phyloP scores from a whole-genome alignment of 2,113 vertebrate species.

The Phodopus roborovskii region DNA sequence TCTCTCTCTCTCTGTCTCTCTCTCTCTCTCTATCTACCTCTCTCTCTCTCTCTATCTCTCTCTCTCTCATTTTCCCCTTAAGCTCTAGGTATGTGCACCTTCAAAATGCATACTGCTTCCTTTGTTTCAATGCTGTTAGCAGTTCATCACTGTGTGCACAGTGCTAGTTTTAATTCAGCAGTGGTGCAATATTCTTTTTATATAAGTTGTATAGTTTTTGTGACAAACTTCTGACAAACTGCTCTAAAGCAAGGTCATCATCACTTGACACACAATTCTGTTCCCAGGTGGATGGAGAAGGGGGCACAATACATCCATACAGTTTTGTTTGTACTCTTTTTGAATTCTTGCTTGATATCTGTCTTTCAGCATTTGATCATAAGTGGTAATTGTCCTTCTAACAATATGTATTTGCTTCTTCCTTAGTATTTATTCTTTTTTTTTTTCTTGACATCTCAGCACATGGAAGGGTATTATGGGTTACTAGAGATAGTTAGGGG shows the following conservation, averaged over 20 bases:
- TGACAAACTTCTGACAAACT: not conserved
- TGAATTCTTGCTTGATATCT: not conserved
- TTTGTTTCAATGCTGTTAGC: not conserved
- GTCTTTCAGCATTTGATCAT: not conserved
- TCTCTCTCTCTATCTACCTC: not conserved
- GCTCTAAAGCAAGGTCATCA: not conserved
- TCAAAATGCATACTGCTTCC: not conserved
- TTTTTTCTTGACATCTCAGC: not conserved
- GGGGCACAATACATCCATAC: accelerated
- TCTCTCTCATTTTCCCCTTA: not conserved
- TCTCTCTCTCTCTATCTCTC: no score
- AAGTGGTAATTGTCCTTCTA: not conserved
- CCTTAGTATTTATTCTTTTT: not conserved
- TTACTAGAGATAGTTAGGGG: accelerated
- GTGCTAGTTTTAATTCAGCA: not conserved
- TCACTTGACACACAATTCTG: accelerated
- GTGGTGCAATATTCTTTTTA: not conserved
- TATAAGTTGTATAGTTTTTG: not conserved
- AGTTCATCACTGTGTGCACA: not conserved
- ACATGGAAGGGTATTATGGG: not conserved
- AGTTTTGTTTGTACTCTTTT: no score
- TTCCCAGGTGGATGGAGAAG: accelerated
- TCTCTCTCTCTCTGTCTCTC: not conserved
- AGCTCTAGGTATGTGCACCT: not conserved
- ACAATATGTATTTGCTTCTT: not conserved